Evolutionary conservation across 1,140 invertebrate genomes (phyloP), one percentile per base, ranked within the genome.

Genomic region (Metaphire vulgaris): DNA sequence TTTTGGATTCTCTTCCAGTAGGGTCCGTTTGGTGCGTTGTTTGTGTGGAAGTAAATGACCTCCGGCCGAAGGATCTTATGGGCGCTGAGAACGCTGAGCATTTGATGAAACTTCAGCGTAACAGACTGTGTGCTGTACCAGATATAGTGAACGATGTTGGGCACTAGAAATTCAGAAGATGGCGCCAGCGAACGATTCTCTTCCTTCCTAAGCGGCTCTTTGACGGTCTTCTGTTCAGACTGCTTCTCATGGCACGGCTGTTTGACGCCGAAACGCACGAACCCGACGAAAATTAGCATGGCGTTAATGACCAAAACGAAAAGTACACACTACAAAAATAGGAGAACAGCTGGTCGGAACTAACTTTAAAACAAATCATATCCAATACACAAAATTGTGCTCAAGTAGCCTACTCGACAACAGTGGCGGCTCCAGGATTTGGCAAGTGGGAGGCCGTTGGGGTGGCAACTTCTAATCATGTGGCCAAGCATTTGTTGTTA

Each of bases 71-170:
- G 31, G 14, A 76, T 70, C 31, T 72, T 70, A 65, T 76, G 69
- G 31, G 74, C 77, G 26, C 77, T 78, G 12, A 76, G 33, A 29
- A 78, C 66, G 69, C 72, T 71, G 15, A 76, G 28, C 73, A 76
- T 76, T 6, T 78, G 74, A 56, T 78, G 67, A 33, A 78, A 78
- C n/a, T 78, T 56, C n/a, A 78, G 68, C 21, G 29, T 31, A 12
- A 6, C 15, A 0, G 74, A 29, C n/a, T 69, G 34, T 29, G 32
- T 65, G 26, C 29, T 34, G 33, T 77, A 78, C 77, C 77, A 78
- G 29, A 76, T 76, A 33, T 64, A 78, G 30, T 78, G 77, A 2
- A 78, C 77, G 31, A 78, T 76, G 28, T 76, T 78, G 2, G 77
- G 77, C n/a, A 78, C 69, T n/a, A n/a, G n/a, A n/a, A n/a, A n/a